A percentile compares a stretch with the other conserved stretches of the same genome.
Conservation (phyloP, 2,888 invertebrate genomes). For the Coenonympha arcania region DNA sequence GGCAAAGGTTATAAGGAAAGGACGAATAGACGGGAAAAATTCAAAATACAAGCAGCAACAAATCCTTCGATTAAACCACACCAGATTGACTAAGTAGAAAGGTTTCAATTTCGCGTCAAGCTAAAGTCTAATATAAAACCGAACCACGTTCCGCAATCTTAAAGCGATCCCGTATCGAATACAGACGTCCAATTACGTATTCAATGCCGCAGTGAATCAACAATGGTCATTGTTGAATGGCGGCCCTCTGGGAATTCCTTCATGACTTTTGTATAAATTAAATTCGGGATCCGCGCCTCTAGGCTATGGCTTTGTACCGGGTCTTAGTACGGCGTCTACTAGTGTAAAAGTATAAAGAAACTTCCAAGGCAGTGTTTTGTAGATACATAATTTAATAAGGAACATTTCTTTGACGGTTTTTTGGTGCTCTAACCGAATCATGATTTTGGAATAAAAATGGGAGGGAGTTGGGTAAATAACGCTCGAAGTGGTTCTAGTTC, state of each 20-base stretch:
- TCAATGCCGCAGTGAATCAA: conserved; percentile 22
- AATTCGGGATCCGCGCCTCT: background rate
- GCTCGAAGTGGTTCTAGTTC: no score
- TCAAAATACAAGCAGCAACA: background rate
- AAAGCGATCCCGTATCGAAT: conserved; percentile 12
- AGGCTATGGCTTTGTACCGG: no score
- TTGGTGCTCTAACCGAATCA: no score
- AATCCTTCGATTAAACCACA: conserved; percentile 1
- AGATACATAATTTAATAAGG: no score
- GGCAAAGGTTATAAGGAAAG: background rate
- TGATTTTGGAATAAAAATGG: no score
- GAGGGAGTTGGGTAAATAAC: no score
- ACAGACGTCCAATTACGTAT: conserved; percentile 20
- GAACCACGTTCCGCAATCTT: conserved; percentile 20
- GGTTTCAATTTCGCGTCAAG: conserved; percentile 1
- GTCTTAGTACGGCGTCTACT: no score
- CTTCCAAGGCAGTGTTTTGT: no score
- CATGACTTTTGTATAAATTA: conserved; percentile 9
- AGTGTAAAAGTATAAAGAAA: no score
- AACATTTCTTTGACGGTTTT: no score
- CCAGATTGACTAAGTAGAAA: conserved; percentile 3
- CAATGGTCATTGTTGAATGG: conserved; percentile 26
- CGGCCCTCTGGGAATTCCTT: conserved; percentile 24
- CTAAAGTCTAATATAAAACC: conserved; percentile 12
- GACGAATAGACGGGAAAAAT: background rate